Evolutionary conservation across 2,113 vertebrate genomes (phyloP), one percentile per base, ranked within the genome.

Genomic region (Synchiropus splendidus): DNA sequence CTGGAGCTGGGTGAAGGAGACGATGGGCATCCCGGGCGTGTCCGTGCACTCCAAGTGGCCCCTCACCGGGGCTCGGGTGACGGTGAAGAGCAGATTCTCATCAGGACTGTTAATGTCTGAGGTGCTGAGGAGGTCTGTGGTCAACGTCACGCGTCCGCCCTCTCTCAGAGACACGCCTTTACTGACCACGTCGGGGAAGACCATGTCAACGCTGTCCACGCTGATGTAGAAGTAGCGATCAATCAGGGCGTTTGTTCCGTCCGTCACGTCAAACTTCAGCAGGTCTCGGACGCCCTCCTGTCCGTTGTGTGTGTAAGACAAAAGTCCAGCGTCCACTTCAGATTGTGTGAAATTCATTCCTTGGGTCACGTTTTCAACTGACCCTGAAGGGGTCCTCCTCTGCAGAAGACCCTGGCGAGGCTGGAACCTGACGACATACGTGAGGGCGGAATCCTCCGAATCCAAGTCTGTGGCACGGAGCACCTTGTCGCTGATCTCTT

Each of bases 341-440:
- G 79, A 86, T 46, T 98, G 93, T 9, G 92, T 98, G 53, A 98
- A 98, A 64, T 95, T 97, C 91, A 90, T 92, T 27, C 91, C 89
- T 4, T 88, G 5, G 0, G 89, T 91, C 48, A 98, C 84, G 64
- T 97, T 97, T 67, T 91, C 85, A 38, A 80, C 43, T 48, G 45
- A 58, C 16, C 88, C 84, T 1, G 54, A 66, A 32, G 72, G 54
- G 4, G 60, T 84, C 71, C 48, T 79, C 64, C 79, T 88, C 55
- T 90, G 89, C 36, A 98, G 57, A 11, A 90, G 42, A 11, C 94
- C 94, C 49, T 94, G 91, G 44, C 64, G 39, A 1, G 92, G 94
- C 4, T 89, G 92, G 0, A 88, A 91, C 5, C 80, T 83, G 61
- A 91, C 59, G 16, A 93, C 43, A 15, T 88, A 98, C 0, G 81